phyloP scores from a whole-genome alignment of 1,140 invertebrate genomes.

The Microplitis mediator region DNA sequence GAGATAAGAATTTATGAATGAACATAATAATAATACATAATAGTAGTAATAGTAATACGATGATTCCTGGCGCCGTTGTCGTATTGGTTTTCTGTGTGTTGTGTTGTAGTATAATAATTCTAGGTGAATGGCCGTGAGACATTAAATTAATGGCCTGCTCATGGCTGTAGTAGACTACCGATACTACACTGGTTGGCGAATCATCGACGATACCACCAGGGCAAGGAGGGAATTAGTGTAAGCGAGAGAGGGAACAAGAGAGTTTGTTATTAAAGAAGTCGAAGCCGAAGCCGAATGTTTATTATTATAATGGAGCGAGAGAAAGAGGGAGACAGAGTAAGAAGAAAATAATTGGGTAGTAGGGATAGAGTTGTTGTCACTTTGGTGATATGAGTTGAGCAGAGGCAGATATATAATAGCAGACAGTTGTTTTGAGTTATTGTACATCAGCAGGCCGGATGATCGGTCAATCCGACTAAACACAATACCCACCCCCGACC shows the following conservation, averaged over 20 bases:
- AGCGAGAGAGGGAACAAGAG: too few species aligned
- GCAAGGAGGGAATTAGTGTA: too few species aligned
- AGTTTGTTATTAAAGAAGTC: too few species aligned
- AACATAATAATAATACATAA: slow-evolving; percentile 31
- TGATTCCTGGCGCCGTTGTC: too few species aligned
- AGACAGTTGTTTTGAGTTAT: too few species aligned
- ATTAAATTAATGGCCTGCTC: slow-evolving; percentile 33
- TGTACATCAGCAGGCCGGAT: too few species aligned
- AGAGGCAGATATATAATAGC: too few species aligned
- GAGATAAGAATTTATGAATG: slow-evolving; percentile 43
- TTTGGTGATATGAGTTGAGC: not conserved
- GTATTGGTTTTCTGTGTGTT: not conserved
- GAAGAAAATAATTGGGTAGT: not conserved
- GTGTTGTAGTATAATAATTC: not conserved
- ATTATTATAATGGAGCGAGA: too few species aligned
- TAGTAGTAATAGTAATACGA: too few species aligned
- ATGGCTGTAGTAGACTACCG: not conserved
- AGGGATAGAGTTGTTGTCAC: not conserved
- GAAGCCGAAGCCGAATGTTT: too few species aligned
- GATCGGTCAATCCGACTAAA: not conserved
- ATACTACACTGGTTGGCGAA: not conserved
- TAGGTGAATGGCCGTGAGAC: slow-evolving; percentile 26
- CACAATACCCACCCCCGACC: not conserved
- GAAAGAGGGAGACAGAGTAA: slow-evolving; percentile 3
- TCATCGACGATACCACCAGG: not conserved